These are phyloP conservation scores for Drosophila ezoana DNA, from an alignment of 2,888 invertebrate genomes.

Conservation along the genomic window DNA sequence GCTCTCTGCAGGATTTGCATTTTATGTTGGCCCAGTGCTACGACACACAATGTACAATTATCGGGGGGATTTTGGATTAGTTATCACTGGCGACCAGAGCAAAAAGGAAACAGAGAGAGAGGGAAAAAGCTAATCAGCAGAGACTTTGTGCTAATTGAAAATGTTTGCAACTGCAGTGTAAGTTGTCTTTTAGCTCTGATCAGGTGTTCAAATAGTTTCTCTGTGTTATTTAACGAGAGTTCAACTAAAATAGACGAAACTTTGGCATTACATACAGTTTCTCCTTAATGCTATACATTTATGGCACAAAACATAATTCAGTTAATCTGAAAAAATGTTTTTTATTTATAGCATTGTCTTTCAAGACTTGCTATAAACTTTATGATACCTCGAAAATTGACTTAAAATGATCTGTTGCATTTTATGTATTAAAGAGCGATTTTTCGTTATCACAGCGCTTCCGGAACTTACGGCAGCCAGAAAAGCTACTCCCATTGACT, in stretches of 20 bases:
- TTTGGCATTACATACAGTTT: no score
- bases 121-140: constrained; percentile 46
- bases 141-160: constrained; percentile 67
- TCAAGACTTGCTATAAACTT: no score
- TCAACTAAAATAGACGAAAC: background rate
- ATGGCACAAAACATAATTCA: no score
- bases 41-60: constrained; percentile 47
- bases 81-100: constrained; percentile 25
- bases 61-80: constrained; percentile 50
- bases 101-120: background rate
- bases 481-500: no score
- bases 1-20: constrained; percentile 15
- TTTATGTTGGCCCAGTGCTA: constrained; percentile 41
- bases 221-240: background rate
- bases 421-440: no score
- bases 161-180: constrained; percentile 28
- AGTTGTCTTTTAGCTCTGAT: background rate
- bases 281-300: no score
- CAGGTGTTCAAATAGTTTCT: constrained; percentile 8
- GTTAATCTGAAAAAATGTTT: background rate
- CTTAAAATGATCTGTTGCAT: no score
- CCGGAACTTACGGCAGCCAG: no score
- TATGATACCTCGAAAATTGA: no score
- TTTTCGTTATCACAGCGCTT: no score
- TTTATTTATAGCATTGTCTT: no score